Base-by-base conservation (phyloP, 2,113 vertebrate genomes). In the Neodontobutis hainanensis region DNA sequence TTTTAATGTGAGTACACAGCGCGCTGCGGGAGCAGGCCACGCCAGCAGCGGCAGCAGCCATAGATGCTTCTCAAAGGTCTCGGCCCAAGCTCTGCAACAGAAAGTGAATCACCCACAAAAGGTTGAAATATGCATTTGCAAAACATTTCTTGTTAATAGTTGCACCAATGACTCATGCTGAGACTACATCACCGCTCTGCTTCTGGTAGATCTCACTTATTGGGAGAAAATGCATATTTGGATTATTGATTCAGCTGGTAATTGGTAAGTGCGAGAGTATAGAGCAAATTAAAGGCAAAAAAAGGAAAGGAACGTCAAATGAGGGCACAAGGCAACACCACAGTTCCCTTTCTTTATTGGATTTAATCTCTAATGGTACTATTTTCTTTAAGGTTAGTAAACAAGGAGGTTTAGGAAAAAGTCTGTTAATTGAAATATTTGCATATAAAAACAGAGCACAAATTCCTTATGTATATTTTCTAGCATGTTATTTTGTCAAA, bases 1-100 rank as follows among this genome's bases (percentile, higher is more conserved):
- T 83, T 80, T 84, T 85, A 90, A 78, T 83, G 81, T 12, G 61
- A 64, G 81, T 65, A 78, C 73, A 72, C 48, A 64, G 64, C 70
- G 63, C 78, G 77, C 77, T 15, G 12, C 40, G 48, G 60, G 71
- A 79, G 63, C 61, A 70, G 32, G 52, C 48, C 6, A 32, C 61
- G 27, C 45, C 48, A 40, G 63, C 44, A 61, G 59, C 67, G 48
- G 62, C 42, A 51, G 65, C 36, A 73, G 47, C 59, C 19, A n/a
- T 57, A 15, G 64, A 15, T 69, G 53, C 56, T 66, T 36, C 40
- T 68, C 15, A 40, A 43, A 78, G 47, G 15, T 52, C 75, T 65
- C 50, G 2, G 15, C 52, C 59, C 62, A 63, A 32, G 44, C 49
- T 55, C 53, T 61, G 40, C 44, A 52, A 78, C 43, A 56, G 64